Base-by-base conservation (phyloP, 1,140 invertebrate genomes). In the Lordiphosa mommai region DNA sequence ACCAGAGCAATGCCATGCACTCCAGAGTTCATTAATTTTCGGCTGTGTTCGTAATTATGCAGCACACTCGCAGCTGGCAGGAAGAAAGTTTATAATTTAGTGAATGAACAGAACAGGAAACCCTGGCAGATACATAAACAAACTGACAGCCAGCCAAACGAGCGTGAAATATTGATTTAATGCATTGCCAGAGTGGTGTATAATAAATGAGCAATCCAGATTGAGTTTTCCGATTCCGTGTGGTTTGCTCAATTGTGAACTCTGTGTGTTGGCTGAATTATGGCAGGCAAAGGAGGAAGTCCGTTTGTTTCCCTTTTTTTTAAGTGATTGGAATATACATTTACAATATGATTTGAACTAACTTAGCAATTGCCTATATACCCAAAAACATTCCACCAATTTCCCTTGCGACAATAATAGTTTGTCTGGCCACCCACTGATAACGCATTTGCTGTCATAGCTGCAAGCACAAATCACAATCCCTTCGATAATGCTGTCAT, bases 1-100 rank as follows among this genome's bases (percentile, higher is more conserved):
- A 3, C 34, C 20, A 23, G 23, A 23, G 23, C 23, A 36, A 8
- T 38, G 14, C 27, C 44, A 30, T 48, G 51, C 51, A 61, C 30
- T 40, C 13, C 4, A 44, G 55, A 58, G 71, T 74, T 74, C 71
- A 74, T 74, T 74, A 74, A 74, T 74, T 69, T 72, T 67, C 57
- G 52, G 34, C 46, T 57, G 27, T 27, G 53, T 30, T 37, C 29
- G 64, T 66, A 74, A 74, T 74, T 74, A 74, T 63, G 47, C 58
- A 55, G 47, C 46, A 51, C 30, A 51, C 29, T 59, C 49, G 9
- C 27, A 36, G 30, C 32, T 33, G 44, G 7, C 49, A n/a, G 48
- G 10, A 47, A 29, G 36, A 52, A 48, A 57, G 36, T 48, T 61
- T 55, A 52, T 46, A 52, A 38, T 52, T 46, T 60, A 44, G 30